Evolutionary conservation across 2,888 invertebrate genomes (phyloP).

Genomic region (Scaptomyza flava): DNA sequence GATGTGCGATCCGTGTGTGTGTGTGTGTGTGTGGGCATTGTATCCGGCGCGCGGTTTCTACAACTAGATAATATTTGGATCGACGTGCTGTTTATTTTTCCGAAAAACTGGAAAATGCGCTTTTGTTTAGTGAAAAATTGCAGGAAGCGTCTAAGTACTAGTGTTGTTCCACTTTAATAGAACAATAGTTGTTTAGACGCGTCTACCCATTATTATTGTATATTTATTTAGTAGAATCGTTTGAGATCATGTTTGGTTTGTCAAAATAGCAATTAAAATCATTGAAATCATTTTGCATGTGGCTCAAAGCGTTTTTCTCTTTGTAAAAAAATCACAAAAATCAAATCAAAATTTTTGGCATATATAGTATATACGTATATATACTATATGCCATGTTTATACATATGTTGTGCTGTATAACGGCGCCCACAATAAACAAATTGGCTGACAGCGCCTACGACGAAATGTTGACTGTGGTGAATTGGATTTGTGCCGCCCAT

Average conservation of each 20-base stretch:
- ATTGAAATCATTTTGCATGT: conserved; percentile 68
- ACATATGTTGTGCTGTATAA: conserved; percentile 43
- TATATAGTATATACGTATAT: conserved; percentile 5
- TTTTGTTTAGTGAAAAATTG: conserved; percentile 52
- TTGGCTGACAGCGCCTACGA: conserved; percentile 69
- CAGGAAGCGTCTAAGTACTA: conserved; percentile 51
- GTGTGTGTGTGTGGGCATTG: conserved; percentile 25
- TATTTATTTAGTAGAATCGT: not conserved
- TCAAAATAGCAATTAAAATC: conserved; percentile 56
- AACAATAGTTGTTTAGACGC: conserved; percentile 20
- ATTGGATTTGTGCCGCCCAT: conserved; percentile 60
- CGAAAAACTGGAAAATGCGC: conserved; percentile 18
- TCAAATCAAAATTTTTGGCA: conserved; percentile 28
- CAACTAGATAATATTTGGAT: conserved; percentile 27
- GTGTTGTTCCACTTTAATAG: conserved; percentile 50
- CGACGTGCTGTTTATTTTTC: conserved; percentile 47
- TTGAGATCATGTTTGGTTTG: conserved; percentile 68
- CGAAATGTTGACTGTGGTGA: conserved; percentile 67
- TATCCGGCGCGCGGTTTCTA: conserved; percentile 59
- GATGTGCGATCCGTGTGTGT: conserved; percentile 36
- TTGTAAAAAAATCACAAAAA: conserved; percentile 43
- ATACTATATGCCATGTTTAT: conserved; percentile 1
- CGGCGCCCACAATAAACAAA: conserved; percentile 74
- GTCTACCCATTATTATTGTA: conserved; percentile 1
- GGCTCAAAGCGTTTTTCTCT: conserved; percentile 32